These are phyloP conservation scores for Perizoma affinitatum DNA, from an alignment of 2,888 invertebrate species.

Conservation along the genomic window DNA sequence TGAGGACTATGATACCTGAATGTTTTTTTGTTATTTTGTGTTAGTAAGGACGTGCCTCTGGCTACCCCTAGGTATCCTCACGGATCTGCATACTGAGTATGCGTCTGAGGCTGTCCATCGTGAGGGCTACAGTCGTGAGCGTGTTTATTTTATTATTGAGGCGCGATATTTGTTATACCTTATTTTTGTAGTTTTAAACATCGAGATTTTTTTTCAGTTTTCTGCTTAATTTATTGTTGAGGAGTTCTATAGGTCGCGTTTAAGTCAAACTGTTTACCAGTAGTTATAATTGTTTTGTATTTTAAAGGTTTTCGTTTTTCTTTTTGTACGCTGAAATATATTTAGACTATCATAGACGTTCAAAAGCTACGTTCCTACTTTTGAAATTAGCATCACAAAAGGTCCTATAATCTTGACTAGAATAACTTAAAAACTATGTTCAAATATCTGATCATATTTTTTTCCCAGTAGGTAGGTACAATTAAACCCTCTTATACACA, in stretches of 20 bases:
- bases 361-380: conserved; percentile 11
- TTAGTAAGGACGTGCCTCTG: no score
- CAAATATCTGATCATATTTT: no score
- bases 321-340: conserved; percentile 44
- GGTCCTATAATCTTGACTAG: no score
- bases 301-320: conserved; percentile 43
- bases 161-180: conserved; percentile 48
- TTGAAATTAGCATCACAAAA: neutral
- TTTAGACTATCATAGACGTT: conserved; percentile 42
- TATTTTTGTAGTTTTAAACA: conserved; percentile 37
- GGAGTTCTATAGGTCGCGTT: conserved; percentile 54
- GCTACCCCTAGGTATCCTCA: no score
- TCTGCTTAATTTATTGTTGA: conserved; percentile 35
- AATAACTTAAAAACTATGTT: no score
- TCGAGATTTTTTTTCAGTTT: conserved; percentile 40
- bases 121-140: no score
- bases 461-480: no score
- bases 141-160: no score
- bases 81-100: no score
- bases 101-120: conserved; percentile 50
- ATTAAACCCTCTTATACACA: no score
- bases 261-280: conserved; percentile 64
- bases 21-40: conserved; percentile 47
- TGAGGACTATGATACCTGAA: conserved; percentile 83
- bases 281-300: conserved; percentile 46